phyloP scores from a whole-genome alignment of 1,140 invertebrate species.

The Rhagoletis zephyria region DNA sequence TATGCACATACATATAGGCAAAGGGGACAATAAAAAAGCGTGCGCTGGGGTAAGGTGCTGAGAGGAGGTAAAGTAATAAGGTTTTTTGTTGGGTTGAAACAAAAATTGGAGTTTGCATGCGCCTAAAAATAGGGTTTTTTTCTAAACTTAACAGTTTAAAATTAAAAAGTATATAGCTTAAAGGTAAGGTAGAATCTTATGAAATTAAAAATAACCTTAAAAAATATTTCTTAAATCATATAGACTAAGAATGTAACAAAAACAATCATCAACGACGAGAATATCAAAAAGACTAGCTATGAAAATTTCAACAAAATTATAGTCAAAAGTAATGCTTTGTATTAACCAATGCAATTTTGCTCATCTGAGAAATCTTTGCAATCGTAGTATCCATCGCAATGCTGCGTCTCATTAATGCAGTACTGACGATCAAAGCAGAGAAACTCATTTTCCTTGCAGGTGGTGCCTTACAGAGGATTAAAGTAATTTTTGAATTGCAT shows the following conservation, averaged over 20 bases:
- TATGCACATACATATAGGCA: no score
- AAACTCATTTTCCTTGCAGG: slow-evolving; percentile 77
- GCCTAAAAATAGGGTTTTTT: slow-evolving; percentile 11
- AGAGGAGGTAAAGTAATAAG: background rate
- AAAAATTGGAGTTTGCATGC: slow-evolving; percentile 6
- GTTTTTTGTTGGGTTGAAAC: background rate
- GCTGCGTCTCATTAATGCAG: slow-evolving; percentile 80
- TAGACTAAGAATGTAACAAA: background rate
- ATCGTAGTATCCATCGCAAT: slow-evolving; percentile 90
- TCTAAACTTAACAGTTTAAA: background rate
- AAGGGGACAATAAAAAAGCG: background rate
- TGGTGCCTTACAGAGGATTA: slow-evolving; percentile 61
- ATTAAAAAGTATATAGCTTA: background rate
- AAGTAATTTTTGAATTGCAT: background rate
- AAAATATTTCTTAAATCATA: background rate
- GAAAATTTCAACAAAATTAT: background rate
- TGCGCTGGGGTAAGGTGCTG: background rate
- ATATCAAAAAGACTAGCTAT: no score
- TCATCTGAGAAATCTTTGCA: slow-evolving; percentile 94
- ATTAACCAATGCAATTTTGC: slow-evolving; percentile 83
- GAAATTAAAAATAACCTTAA: background rate
- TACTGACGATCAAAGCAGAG: slow-evolving; percentile 79
- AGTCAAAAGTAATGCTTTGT: slow-evolving; percentile 19
- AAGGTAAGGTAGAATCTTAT: background rate
- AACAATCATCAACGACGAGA: background rate